phyloP scores from a whole-genome alignment of 2,888 invertebrate genomes.

The Chorisops tibialis region DNA sequence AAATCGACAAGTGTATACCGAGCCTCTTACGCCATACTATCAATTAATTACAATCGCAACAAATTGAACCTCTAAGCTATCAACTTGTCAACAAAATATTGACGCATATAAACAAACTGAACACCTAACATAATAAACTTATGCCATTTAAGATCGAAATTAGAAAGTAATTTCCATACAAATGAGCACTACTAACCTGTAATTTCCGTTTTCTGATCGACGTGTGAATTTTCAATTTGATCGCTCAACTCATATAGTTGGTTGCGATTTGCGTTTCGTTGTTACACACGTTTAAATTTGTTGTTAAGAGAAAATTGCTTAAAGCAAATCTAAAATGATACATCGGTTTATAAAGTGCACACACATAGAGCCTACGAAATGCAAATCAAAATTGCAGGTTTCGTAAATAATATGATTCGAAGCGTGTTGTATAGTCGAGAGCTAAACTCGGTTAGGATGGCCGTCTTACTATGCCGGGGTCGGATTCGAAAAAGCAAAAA shows the following conservation, averaged over 20 bases:
- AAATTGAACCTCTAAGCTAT: no score
- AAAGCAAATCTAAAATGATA: constrained; percentile 18
- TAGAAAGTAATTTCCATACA: constrained; percentile 23
- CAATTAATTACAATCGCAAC: no score
- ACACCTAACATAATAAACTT: no score
- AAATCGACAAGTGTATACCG: no score
- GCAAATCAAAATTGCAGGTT: constrained; percentile 31
- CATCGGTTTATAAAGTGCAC: constrained; percentile 16
- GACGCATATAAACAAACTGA: no score
- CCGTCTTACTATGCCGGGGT: constrained; percentile 7
- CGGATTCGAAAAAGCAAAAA: neutral
- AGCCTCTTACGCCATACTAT: no score
- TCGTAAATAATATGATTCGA: constrained; percentile 30
- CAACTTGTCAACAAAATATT: no score
- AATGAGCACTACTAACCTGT: constrained; percentile 19
- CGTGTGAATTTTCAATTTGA: constrained; percentile 26
- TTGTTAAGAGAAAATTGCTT: constrained; percentile 19
- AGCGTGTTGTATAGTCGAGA: constrained; percentile 1
- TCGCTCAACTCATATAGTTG: neutral
- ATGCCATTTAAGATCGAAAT: neutral
- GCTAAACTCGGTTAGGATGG: constrained; percentile 12
- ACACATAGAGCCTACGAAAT: constrained; percentile 28
- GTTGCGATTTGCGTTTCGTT: no score
- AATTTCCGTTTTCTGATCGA: constrained; percentile 19
- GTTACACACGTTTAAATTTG: constrained; percentile 6